Conservation (phyloP, 2,888 invertebrate species). For the Eupithecia inturbata region DNA sequence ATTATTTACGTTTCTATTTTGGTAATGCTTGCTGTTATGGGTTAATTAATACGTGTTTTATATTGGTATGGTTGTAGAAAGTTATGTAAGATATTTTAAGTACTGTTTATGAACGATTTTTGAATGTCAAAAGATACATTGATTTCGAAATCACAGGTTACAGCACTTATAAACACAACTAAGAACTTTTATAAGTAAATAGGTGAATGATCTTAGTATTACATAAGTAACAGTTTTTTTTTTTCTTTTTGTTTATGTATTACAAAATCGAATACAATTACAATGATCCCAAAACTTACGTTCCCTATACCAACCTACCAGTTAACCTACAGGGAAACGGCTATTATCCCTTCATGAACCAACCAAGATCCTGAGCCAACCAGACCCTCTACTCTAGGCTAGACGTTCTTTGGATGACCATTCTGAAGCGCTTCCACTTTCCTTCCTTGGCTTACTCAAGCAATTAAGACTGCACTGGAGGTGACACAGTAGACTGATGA, state of each 20-base stretch:
- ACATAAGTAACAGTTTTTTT: neutral
- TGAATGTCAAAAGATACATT: conserved; percentile 22
- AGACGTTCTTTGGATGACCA: neutral
- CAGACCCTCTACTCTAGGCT: neutral
- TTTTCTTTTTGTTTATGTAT: neutral
- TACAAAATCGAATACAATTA: neutral
- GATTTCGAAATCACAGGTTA: conserved; percentile 7
- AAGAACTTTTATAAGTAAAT: neutral
- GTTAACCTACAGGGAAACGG: neutral
- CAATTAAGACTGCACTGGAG: neutral
- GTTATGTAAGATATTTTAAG: conserved; percentile 42
- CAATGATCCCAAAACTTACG: neutral
- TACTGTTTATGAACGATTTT: conserved; percentile 19
- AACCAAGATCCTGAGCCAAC: neutral
- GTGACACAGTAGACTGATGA: neutral
- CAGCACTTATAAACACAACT: neutral
- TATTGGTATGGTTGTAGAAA: conserved; percentile 54
- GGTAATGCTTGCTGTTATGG: conserved; percentile 62
- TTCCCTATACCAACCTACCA: no score
- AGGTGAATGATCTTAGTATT: neutral
- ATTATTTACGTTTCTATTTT: conserved; percentile 67
- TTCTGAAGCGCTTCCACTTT: neutral
- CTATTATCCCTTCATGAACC: neutral
- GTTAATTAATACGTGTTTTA: conserved; percentile 64
- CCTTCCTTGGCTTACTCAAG: neutral